Percentiles rank a stretch among this genome's conserved stretches.
phyloP scores from a whole-genome alignment of 1,140 invertebrate species.

The Ostrea denselamellosa region DNA sequence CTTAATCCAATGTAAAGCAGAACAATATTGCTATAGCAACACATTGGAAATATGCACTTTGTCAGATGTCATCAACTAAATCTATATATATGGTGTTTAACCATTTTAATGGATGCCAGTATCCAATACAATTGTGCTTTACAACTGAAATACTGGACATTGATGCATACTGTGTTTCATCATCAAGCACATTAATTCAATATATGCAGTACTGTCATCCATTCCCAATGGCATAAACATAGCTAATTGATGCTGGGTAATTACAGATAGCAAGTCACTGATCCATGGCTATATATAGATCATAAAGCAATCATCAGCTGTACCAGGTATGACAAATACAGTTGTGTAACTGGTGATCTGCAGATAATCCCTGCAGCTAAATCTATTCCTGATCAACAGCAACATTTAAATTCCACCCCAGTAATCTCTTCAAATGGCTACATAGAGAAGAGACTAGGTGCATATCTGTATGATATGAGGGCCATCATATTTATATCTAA shows the following conservation, averaged over 20 bases:
- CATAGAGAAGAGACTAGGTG: too few relatives aligned
- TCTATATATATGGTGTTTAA: background rate
- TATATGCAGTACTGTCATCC: background rate
- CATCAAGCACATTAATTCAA: background rate
- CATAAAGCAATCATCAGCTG: background rate
- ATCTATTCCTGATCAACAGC: background rate
- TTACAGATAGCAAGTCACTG: background rate
- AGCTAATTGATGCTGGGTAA: slow-evolving; percentile 8
- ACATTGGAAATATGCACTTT: background rate
- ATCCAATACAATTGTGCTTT: too few relatives aligned
- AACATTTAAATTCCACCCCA: background rate
- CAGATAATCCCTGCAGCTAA: background rate
- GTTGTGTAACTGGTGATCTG: background rate
- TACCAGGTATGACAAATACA: background rate
- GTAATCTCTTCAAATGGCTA: background rate
- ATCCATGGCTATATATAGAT: background rate
- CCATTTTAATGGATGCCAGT: too few relatives aligned
- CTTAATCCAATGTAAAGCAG: too few relatives aligned
- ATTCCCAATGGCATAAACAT: background rate
- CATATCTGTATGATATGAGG: too few relatives aligned
- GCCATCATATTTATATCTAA: too few relatives aligned
- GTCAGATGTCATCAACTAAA: background rate
- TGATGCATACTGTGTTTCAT: background rate
- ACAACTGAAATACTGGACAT: too few relatives aligned
- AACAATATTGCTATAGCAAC: too few relatives aligned